Conservation (phyloP, 2,888 invertebrate species). For the Zonitis immaculata region DNA sequence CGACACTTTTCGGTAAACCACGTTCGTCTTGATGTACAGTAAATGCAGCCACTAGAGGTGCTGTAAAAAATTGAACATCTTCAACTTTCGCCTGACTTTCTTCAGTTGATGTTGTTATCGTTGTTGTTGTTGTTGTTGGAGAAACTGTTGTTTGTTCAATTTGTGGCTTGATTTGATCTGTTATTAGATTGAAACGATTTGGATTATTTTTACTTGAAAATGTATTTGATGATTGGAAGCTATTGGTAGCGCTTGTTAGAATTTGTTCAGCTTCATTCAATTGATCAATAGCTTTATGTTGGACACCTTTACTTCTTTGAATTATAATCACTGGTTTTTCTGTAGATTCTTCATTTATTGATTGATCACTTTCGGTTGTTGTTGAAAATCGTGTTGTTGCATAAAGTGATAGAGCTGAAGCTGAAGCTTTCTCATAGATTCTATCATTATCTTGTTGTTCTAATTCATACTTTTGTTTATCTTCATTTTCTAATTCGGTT, state of each 20-base stretch:
- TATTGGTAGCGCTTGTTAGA: constrained; percentile 38
- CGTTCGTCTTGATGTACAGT: constrained; percentile 78
- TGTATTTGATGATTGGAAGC: constrained; percentile 25
- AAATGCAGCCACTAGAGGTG: constrained; percentile 78
- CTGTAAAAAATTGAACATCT: constrained; percentile 74
- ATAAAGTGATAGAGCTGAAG: constrained; percentile 58
- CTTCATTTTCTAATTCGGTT: constrained; percentile 67
- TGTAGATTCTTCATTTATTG: constrained; percentile 18
- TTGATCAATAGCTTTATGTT: constrained; percentile 31
- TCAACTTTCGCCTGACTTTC: constrained; percentile 61
- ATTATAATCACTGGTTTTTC: constrained; percentile 35
- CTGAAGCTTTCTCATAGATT: constrained; percentile 47
- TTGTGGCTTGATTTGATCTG: constrained; percentile 8
- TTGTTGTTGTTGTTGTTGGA: constrained; percentile 36
- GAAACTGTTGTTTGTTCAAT: constrained; percentile 21
- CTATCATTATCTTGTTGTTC: constrained; percentile 45
- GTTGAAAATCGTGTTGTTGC: constrained; percentile 50
- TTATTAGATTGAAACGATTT: constrained; percentile 7
- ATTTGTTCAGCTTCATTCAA: constrained; percentile 36
- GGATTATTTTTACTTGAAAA: constrained; percentile 17
- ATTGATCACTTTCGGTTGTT: constrained; percentile 8
- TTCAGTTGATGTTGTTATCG: constrained; percentile 63
- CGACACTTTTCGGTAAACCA: constrained; percentile 74
- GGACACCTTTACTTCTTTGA: constrained; percentile 39
- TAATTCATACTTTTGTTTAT: constrained; percentile 43